Evolutionary conservation across 2,113 vertebrate genomes (phyloP).

Genomic region (Platycercus adscitus): DNA sequence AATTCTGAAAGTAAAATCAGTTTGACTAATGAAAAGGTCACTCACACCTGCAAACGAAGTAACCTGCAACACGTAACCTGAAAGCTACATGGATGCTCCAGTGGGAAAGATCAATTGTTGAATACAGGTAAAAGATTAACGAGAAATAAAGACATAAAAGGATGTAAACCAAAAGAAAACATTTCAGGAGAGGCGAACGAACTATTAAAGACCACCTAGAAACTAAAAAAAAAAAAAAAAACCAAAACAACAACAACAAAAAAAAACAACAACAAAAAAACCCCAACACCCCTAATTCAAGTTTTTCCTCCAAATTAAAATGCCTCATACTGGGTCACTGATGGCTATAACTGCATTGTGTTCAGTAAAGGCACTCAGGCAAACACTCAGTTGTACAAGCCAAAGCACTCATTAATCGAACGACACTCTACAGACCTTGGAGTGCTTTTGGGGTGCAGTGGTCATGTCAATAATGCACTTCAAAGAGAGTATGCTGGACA

Average conservation of each 20-base stretch:
- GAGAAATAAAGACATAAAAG: neutral
- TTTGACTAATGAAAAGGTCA: neutral
- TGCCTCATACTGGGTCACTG: neutral
- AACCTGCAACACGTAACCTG: rapidly evolving
- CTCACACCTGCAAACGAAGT: neutral
- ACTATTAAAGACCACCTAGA: neutral
- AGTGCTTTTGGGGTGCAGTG: neutral
- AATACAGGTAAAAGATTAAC: neutral
- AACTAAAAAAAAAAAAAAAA: neutral
- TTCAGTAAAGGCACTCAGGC: neutral
- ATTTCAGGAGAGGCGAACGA: neutral
- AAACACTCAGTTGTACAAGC: neutral
- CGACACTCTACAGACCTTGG: neutral
- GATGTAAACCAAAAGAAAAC: neutral
- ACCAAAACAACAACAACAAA: no score
- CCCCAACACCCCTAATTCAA: neutral
- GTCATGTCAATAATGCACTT: neutral
- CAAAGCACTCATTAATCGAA: neutral
- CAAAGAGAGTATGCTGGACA: neutral
- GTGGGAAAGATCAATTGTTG: neutral
- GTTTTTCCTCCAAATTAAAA: neutral
- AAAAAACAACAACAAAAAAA: neutral
- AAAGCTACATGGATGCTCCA: neutral
- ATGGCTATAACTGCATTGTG: neutral
- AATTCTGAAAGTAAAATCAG: neutral